Base-by-base conservation (phyloP, 2,888 invertebrate species). In the Perizoma affinitatum region DNA sequence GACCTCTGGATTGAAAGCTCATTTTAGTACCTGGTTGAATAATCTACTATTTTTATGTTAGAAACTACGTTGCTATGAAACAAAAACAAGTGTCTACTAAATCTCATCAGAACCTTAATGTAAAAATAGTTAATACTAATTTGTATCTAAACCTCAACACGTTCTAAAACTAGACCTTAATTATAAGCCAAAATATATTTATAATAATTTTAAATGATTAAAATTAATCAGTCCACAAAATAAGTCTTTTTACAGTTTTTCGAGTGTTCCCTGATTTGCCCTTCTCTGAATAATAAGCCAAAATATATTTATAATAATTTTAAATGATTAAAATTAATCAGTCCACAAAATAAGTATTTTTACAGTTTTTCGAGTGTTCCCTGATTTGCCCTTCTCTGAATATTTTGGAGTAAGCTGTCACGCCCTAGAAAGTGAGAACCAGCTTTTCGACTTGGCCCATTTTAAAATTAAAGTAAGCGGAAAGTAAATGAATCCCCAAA, bases 401-500 rank as follows among this genome's bases (percentile, higher is more conserved):
- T 59, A 50, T 57, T 69, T 62, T 11, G 47, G 61, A 59, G 47
- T 58, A 65, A 56, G 59, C 59, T 66, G 63, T 69, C 64, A 65
- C 67, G 61, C 61, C 62, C 58, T 56, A 63, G 57, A 65, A 62
- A 64, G 62, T 59, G 56, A 57, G 52, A 54, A n/a, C 47, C 52
- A 54, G 44, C 54, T 55, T 65, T 60, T 48, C 55, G 46, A 50
- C 11, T 51, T 38, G 11, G 40, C 48, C 40, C 53, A 65, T 61
- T 67, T 67, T 59, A 63, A 65, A 69, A 63, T 47, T 50, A 68
- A 68, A 70, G 54, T 61, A 52, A 42, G 63, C 62, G 65, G 61
- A 58, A 65, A 65, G 61, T 67, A 63, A 69, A 66, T 58, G 61
- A 51, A 53, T 54, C 61, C 54, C 56, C 45, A 52, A 60, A 47